phyloP scores from a whole-genome alignment of 2,113 vertebrate species.

The Burhinus oedicnemus region DNA sequence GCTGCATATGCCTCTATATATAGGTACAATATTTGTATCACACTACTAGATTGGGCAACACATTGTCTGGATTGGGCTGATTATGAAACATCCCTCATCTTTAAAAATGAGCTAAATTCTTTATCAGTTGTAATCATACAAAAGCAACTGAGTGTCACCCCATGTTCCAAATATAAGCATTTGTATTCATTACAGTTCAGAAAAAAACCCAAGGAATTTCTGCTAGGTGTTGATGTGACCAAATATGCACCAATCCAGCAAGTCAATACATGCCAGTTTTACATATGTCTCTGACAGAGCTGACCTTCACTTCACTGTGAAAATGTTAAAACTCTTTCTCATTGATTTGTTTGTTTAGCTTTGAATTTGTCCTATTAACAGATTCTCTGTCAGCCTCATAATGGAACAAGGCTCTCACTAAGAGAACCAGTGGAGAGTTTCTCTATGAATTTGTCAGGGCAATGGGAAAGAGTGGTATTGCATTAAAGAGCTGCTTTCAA shows the following conservation, averaged over 20 bases:
- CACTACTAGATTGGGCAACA: neutral
- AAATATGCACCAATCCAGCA: neutral
- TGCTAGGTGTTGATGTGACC: neutral
- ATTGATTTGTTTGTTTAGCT: constrained; percentile 8
- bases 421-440: neutral
- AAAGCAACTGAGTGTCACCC: neutral
- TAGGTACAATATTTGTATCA: neutral
- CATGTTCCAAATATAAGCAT: neutral
- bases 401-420: neutral
- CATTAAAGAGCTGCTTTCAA: neutral
- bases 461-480: neutral
- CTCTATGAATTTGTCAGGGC: neutral
- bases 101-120: neutral
- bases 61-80: neutral
- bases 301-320: neutral
- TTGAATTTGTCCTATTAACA: constrained; percentile 54
- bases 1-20: neutral
- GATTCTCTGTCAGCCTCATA: constrained; percentile 22
- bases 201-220: neutral
- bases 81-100: neutral
- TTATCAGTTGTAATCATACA: neutral
- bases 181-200: neutral
- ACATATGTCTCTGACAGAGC: neutral
- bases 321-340: neutral
- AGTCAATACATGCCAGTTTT: neutral